Evolutionary conservation across 2,797 vertebrate species (phyloP).

Genomic region (Alfaro cultratus): DNA sequence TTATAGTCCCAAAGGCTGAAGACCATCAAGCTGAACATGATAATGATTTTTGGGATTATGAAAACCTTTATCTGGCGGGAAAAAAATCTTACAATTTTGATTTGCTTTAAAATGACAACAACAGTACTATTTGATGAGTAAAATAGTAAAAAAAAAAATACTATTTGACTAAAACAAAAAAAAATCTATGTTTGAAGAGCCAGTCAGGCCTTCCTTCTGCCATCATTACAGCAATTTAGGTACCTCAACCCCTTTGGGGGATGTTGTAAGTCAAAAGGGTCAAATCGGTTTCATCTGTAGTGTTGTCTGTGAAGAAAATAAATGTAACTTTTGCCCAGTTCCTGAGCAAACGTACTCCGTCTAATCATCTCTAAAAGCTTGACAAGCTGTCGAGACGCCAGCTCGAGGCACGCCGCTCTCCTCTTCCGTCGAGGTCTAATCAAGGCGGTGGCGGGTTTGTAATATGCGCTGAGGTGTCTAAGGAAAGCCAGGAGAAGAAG

Average conservation of each 20-base stretch:
- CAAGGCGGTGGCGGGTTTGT: conserved; percentile 42
- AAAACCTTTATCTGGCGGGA: not conserved
- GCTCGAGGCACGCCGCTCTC: not conserved
- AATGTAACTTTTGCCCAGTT: conserved; percentile 14
- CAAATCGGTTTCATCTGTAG: not conserved
- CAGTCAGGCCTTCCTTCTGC: not conserved
- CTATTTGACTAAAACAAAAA: not conserved
- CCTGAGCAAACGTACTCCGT: conserved; percentile 44
- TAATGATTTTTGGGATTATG: not conserved
- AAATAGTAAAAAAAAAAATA: not conserved
- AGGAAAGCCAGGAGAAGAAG: conserved; percentile 39
- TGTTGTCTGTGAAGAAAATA: not conserved
- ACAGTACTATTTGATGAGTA: not conserved
- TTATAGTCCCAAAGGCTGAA: not conserved
- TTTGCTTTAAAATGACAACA: not conserved
- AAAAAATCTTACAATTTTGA: not conserved
- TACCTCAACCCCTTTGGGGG: not conserved
- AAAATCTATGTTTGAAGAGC: not conserved
- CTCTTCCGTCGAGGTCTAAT: not conserved
- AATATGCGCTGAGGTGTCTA: conserved; percentile 46
- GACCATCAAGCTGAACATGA: not conserved
- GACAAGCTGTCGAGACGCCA: conserved; percentile 11
- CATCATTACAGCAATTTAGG: not conserved
- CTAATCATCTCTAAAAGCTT: not conserved
- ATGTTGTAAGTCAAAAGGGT: not conserved